These are phyloP conservation scores for Adelges cooleyi DNA, from an alignment of 1,140 invertebrate species.

Conservation along the genomic window DNA sequence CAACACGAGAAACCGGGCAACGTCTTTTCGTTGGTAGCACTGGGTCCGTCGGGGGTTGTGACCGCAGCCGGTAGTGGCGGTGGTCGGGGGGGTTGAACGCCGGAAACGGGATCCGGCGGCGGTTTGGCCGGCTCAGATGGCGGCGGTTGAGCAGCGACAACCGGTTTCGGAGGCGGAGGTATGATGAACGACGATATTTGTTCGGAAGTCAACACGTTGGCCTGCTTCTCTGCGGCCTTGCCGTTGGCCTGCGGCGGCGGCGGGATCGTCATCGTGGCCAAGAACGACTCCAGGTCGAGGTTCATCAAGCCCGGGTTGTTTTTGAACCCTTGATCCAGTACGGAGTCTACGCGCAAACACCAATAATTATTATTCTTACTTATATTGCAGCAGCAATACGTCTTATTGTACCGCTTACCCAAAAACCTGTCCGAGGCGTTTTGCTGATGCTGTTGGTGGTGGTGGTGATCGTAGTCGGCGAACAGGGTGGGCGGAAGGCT, in stretches of 20 bases:
- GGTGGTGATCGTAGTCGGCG: slow-evolving; percentile 1
- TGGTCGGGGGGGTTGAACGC: no score
- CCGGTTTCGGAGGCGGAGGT: slow-evolving; percentile 49
- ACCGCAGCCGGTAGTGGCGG: neutral
- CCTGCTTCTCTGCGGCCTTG: slow-evolving; percentile 44
- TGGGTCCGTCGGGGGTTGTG: neutral
- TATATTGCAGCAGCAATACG: no score
- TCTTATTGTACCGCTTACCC: neutral
- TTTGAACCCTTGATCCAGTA: slow-evolving; percentile 13
- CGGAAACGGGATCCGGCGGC: neutral
- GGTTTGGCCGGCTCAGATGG: no score
- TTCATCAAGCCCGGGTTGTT: slow-evolving; percentile 33
- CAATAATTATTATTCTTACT: no score
- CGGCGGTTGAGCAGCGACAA: neutral
- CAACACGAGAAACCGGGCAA: slow-evolving; percentile 31
- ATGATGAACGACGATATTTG: slow-evolving; percentile 70
- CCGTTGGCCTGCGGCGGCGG: slow-evolving; percentile 46
- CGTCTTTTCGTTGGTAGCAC: neutral
- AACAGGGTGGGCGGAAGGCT: slow-evolving; percentile 6
- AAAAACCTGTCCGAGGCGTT: neutral
- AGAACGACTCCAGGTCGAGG: slow-evolving; percentile 61
- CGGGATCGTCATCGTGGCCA: slow-evolving; percentile 68
- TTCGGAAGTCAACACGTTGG: slow-evolving; percentile 58
- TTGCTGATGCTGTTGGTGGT: neutral
- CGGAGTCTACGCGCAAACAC: slow-evolving; percentile 8